Evolutionary conservation across 2,113 vertebrate genomes (phyloP), one percentile per base, ranked within the genome.

Genomic region (Toxostoma redivivum): DNA sequence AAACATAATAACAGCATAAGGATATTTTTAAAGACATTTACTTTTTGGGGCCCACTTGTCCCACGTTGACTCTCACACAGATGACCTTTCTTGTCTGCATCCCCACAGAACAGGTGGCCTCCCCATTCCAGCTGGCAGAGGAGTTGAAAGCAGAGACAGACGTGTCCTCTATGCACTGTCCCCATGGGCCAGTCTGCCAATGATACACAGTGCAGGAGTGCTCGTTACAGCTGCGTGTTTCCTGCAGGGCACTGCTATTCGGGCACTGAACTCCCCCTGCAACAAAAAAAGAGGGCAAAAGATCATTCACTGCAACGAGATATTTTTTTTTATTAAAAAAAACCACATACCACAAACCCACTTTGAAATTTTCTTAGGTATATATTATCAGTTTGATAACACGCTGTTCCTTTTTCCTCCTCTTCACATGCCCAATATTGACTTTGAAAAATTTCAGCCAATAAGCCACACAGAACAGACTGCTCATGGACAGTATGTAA

Each of bases 31-130:
- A 78, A 83, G 57, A 53, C 37, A 31, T 90, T 98, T 99, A 99
- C 99, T 99, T 99, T 98, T 99, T 99, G 13, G 99, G 99, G 57
- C 99, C 99, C 69, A 99, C 99, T 98, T 99, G 99, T 97, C 99
- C 99, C 94, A 99, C 99, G 53, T 99, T 99, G 98, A 99, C 99
- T 70, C 99, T 98, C 48, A 99, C 98, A 56, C 99, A 99, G 97
- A 99, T 99, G 97, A 99, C 99, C 93, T 99, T 99, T 42, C 99
- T 99, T 15, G 99, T 99, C 97, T 99, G 99, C 98, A 99, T 98
- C 65, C 99, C 99, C 47, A 97, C 97, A 0, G 99, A 98, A 95
- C 99, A 99, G 47, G 98, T 97, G 27, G 98, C 95, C 71, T 98
- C 98, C 15, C 98, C 97, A 0, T 95, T 97, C 97, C 98, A 96